Conservation (phyloP, 2,888 invertebrate genomes). For the Antheraea assamensis region DNA sequence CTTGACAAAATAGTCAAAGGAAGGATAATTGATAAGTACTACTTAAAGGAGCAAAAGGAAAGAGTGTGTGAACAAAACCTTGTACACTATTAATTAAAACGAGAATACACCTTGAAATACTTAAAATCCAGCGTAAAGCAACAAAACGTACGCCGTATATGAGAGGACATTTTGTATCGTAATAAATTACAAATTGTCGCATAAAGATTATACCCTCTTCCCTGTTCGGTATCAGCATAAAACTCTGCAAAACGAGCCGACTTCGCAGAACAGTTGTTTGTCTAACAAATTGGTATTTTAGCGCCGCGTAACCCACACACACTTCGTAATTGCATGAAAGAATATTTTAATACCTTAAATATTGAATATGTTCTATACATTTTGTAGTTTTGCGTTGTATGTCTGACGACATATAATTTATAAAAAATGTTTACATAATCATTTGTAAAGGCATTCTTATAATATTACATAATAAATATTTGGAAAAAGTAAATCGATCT, state of each 20-base stretch:
- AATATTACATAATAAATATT: too few relatives aligned
- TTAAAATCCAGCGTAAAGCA: background rate
- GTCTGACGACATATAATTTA: background rate
- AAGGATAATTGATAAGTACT: background rate
- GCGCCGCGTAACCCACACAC: background rate
- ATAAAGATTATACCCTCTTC: slow-evolving; percentile 14
- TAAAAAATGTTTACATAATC: too few relatives aligned
- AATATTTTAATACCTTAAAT: background rate
- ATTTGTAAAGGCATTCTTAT: too few relatives aligned
- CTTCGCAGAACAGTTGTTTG: slow-evolving; percentile 11
- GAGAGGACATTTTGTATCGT: background rate
- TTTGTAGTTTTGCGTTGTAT: background rate
- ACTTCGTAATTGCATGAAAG: background rate
- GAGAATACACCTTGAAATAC: background rate
- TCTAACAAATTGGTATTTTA: slow-evolving; percentile 19
- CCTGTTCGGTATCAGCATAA: slow-evolving; percentile 4
- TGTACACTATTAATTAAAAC: background rate
- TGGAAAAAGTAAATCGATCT: too few relatives aligned
- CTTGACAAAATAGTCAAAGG: too few relatives aligned
- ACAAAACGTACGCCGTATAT: background rate
- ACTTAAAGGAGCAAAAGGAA: background rate
- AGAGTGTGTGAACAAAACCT: background rate
- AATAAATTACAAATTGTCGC: slow-evolving; percentile 11
- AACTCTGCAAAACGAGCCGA: slow-evolving; percentile 5
- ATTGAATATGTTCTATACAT: background rate